Evolutionary conservation across 2,888 invertebrate genomes (phyloP).

Genomic region (Andrena fulva): DNA sequence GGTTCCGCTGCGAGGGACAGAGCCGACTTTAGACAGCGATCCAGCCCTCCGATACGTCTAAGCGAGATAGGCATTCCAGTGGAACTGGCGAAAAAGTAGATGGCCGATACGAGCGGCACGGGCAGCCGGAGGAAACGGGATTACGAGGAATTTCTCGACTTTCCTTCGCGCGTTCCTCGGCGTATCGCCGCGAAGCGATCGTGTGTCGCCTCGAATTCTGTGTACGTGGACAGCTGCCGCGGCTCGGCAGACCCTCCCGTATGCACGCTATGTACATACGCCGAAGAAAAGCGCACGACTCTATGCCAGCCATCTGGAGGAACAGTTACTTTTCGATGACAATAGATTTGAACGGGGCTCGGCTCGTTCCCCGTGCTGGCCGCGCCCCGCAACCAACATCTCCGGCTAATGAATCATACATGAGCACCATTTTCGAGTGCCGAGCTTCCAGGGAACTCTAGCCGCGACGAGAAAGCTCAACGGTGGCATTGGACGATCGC

Average conservation of each 20-base stretch:
- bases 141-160: constrained; percentile 65
- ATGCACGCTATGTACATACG: constrained; percentile 17
- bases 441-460: background rate
- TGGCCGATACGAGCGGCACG: constrained; percentile 46
- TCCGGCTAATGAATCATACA: constrained; percentile 34
- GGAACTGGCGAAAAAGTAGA: constrained; percentile 47
- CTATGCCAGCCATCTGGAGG: constrained; percentile 4
- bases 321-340: constrained; percentile 52
- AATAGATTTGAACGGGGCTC: constrained; percentile 32
- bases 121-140: constrained; percentile 49
- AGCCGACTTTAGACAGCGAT: constrained; percentile 50
- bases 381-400: constrained; percentile 25
- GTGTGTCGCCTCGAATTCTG: constrained; percentile 45
- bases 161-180: constrained; percentile 46
- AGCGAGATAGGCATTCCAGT: constrained; percentile 31
- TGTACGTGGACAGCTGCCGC: constrained; percentile 23
- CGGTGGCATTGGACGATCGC: too few relatives aligned
- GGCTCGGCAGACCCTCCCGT: background rate
- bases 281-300: constrained; percentile 25
- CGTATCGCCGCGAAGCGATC: constrained; percentile 42
- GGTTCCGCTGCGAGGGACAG: constrained; percentile 4
- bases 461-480: background rate
- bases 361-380: constrained; percentile 1
- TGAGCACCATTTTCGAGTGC: constrained; percentile 19
- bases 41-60: constrained; percentile 47